Evolutionary conservation across 2,888 invertebrate species (phyloP).

Genomic region (Augiades crinisus): DNA sequence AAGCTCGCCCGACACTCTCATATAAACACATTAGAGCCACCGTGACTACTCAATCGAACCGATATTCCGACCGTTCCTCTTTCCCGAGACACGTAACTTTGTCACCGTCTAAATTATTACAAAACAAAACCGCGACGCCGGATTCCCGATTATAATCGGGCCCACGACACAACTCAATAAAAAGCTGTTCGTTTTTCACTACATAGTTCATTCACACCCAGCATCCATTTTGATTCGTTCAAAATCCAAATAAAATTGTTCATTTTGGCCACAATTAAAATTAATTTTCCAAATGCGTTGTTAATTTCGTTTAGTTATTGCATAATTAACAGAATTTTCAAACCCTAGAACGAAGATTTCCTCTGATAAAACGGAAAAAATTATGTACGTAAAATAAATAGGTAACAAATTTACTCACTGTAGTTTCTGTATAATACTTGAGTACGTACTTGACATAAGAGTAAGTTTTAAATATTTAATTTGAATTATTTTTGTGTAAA

Average conservation of each 20-base stretch:
- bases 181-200: constrained; percentile 80
- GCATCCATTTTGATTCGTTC: constrained; percentile 82
- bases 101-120: constrained; percentile 58
- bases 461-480: background rate
- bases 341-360: background rate
- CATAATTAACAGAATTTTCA: background rate
- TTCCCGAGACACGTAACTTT: constrained; percentile 51
- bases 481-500: too few relatives aligned
- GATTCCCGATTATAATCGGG: constrained; percentile 71
- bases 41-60: constrained; percentile 65
- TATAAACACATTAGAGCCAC: constrained; percentile 78
- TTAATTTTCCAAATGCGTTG: constrained; percentile 52
- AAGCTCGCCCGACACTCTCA: constrained; percentile 68
- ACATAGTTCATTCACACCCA: constrained; percentile 82
- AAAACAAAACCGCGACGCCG: constrained; percentile 66
- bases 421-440: background rate
- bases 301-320: constrained; percentile 34
- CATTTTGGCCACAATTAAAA: constrained; percentile 62
- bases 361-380: background rate
- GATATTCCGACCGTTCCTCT: constrained; percentile 50
- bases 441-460: background rate
- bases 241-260: constrained; percentile 76
- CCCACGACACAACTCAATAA: constrained; percentile 79
- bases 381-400: background rate
- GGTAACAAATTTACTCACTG: too few relatives aligned